These are phyloP conservation scores for Drosophila biarmipes DNA, from an alignment of 1,140 invertebrate genomes.

Conservation along the genomic window DNA sequence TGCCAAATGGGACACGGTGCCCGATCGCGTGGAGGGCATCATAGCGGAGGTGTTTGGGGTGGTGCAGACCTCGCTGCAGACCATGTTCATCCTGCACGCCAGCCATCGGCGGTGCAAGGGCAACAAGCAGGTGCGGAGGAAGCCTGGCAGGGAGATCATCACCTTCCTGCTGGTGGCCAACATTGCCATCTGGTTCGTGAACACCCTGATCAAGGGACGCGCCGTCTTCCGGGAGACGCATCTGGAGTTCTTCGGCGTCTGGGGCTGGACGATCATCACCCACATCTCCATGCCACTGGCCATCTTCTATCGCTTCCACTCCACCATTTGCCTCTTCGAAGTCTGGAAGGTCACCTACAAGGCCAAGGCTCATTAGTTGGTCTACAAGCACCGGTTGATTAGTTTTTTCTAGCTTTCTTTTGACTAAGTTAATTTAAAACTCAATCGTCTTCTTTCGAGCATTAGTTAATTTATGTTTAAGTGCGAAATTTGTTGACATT, in stretches of 20 bases:
- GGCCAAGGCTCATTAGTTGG: slow-evolving; percentile 75
- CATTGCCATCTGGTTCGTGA: slow-evolving; percentile 94
- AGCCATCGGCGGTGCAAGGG: slow-evolving; percentile 89
- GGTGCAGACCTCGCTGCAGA: slow-evolving; percentile 90
- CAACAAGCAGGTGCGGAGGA: slow-evolving; percentile 87
- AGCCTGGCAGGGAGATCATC: slow-evolving; percentile 92
- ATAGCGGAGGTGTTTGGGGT: slow-evolving; percentile 87
- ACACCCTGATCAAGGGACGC: slow-evolving; percentile 92
- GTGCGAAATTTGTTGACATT: slow-evolving; percentile 7
- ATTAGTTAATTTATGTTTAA: slow-evolving; percentile 31
- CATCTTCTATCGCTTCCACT: slow-evolving; percentile 96
- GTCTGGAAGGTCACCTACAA: slow-evolving; percentile 98
- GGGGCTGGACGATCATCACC: slow-evolving; percentile 95
- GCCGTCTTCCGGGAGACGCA: slow-evolving; percentile 92
- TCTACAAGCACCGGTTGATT: not conserved
- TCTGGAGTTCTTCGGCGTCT: slow-evolving; percentile 91
- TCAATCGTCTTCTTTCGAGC: not conserved
- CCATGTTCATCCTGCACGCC: slow-evolving; percentile 94
- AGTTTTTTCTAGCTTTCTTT: slow-evolving; percentile 7
- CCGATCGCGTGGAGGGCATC: slow-evolving; percentile 86
- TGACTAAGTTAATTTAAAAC: slow-evolving; percentile 16
- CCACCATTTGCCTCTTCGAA: slow-evolving; percentile 97
- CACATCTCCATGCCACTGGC: slow-evolving; percentile 93
- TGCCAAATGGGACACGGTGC: slow-evolving; percentile 86
- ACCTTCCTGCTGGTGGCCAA: slow-evolving; percentile 94